A percentile compares a stretch with the other conserved stretches of the same genome.
Evolutionary conservation across 2,797 vertebrate species (phyloP).

Genomic region (Tinamus major): DNA sequence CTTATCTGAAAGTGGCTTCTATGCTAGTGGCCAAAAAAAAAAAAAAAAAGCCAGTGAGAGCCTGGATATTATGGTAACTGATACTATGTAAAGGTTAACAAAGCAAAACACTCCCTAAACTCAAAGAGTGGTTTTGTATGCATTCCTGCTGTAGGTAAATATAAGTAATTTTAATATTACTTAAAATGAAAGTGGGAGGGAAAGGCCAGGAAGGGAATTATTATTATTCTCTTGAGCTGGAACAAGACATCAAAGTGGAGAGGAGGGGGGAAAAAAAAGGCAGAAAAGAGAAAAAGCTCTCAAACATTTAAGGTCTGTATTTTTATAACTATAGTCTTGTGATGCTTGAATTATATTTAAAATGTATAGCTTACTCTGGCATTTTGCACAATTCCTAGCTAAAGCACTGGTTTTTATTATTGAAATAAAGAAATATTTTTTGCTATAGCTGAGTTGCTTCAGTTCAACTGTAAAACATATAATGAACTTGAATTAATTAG

Average conservation of each 20-base stretch:
- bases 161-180: constrained; percentile 1
- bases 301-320: not conserved
- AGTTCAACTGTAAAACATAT: not conserved
- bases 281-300: not conserved
- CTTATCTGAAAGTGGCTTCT: not conserved
- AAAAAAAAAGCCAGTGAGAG: not conserved
- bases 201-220: not conserved
- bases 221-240: not conserved
- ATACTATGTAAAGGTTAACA: constrained; percentile 52
- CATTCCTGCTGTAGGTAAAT: constrained; percentile 59
- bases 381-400: not conserved
- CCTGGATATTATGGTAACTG: not conserved
- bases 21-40: not conserved
- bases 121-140: constrained; percentile 16
- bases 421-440: not conserved
- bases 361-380: not conserved
- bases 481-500: not conserved
- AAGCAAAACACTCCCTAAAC: constrained; percentile 67
- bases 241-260: not conserved
- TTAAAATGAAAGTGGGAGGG: constrained; percentile 15
- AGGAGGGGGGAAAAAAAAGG: not conserved
- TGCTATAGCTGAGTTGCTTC: not conserved
- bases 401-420: not conserved
- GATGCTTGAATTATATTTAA: not conserved
- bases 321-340: not conserved